These are phyloP conservation scores for Rosalia funebris DNA, from an alignment of 2,888 invertebrate genomes.

Conservation along the genomic window DNA sequence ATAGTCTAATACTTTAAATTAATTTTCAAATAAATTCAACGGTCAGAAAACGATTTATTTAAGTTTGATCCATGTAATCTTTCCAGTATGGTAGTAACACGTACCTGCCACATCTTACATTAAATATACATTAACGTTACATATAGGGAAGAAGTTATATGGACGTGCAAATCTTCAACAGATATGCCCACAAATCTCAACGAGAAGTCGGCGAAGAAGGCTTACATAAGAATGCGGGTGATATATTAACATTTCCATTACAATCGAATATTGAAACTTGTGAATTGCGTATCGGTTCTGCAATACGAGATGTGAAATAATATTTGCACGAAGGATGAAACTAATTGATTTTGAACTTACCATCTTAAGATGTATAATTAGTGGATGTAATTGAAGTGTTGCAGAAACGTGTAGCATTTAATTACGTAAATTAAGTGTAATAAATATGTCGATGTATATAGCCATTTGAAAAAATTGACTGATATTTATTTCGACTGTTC, in stretches of 20 bases:
- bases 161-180: not conserved
- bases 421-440: constrained; percentile 12
- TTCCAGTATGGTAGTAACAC: no score
- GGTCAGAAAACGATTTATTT: no score
- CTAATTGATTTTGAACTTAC: constrained; percentile 18
- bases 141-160: not conserved
- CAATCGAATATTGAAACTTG: constrained; percentile 6
- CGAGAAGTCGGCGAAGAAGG: not conserved
- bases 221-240: not conserved
- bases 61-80: no score
- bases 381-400: constrained; percentile 1
- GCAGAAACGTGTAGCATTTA: constrained; percentile 7
- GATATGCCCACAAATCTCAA: not conserved
- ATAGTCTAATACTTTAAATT: no score
- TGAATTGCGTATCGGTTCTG: not conserved
- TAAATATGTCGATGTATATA: not conserved
- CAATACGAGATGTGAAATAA: constrained; percentile 3
- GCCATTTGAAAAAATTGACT: not conserved
- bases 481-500: not conserved
- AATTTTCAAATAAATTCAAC: no score
- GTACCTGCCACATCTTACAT: no score
- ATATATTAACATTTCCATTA: constrained; percentile 8
- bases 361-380: constrained; percentile 16
- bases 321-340: constrained; percentile 8
- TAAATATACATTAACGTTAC: not conserved